Percentiles rank a stretch among this genome's conserved stretches.
Evolutionary conservation across 1,140 invertebrate genomes (phyloP).

Genomic region (Drosophila quadrilineata): DNA sequence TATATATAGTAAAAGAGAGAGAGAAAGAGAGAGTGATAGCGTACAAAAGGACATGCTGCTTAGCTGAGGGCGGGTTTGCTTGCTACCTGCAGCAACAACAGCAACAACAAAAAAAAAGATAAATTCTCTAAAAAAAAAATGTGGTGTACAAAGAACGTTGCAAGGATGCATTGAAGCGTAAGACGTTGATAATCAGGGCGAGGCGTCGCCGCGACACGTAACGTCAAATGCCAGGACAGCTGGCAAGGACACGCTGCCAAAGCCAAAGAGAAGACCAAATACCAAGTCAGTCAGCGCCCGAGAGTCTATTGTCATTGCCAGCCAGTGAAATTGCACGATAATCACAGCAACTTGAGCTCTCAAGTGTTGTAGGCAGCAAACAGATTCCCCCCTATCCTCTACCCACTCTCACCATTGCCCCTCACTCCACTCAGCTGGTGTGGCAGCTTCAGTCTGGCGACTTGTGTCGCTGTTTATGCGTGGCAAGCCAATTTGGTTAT

Average conservation of each 20-base stretch:
- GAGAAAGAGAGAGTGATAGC: too few relatives aligned
- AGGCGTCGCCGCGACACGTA: slow-evolving; percentile 73
- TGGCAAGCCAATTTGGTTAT: slow-evolving; percentile 77
- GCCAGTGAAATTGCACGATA: slow-evolving; percentile 69
- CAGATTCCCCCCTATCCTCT: not conserved
- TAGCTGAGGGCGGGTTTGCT: slow-evolving; percentile 49
- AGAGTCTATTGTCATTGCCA: slow-evolving; percentile 61
- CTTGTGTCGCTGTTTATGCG: slow-evolving; percentile 62
- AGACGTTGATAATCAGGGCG: slow-evolving; percentile 72
- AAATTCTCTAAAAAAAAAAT: too few relatives aligned
- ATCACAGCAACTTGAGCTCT: slow-evolving; percentile 76
- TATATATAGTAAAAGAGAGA: too few relatives aligned
- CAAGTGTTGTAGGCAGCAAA: slow-evolving; percentile 53
- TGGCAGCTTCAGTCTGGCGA: not conserved
- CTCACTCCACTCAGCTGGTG: too few relatives aligned
- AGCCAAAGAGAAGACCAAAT: not conserved
- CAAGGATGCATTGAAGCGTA: slow-evolving; percentile 72
- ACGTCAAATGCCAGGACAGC: slow-evolving; percentile 67
- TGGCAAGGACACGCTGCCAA: not conserved
- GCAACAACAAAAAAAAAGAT: not conserved
- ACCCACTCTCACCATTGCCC: not conserved
- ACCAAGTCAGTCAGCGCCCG: slow-evolving; percentile 5
- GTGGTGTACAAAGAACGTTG: too few relatives aligned
- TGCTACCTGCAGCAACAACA: slow-evolving; percentile 10
- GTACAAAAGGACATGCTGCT: too few relatives aligned